Percentiles rank a stretch among this genome's conserved stretches.
Conservation (phyloP, 1,140 invertebrate genomes). For the Panagrolaimus sp. region DNA sequence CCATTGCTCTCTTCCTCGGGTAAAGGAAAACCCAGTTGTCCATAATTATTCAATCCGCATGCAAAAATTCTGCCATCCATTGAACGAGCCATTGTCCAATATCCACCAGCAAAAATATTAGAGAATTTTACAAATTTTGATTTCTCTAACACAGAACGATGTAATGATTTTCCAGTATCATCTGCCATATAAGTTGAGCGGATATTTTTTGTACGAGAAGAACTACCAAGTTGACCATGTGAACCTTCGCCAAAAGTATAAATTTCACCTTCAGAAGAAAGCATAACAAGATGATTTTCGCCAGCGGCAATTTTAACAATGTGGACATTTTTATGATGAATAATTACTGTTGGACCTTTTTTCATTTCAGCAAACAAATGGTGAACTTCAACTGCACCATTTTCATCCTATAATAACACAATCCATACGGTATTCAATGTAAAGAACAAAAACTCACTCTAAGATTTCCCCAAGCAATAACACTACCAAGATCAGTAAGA, state of each 20-base stretch:
- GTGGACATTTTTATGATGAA: slow-evolving; percentile 32
- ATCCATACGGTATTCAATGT: neutral
- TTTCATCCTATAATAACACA: slow-evolving; percentile 37
- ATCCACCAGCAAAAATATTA: slow-evolving; percentile 56
- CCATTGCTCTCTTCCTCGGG: slow-evolving; percentile 19
- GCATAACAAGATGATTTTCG: slow-evolving; percentile 57
- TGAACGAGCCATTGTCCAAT: slow-evolving; percentile 48
- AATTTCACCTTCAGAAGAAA: slow-evolving; percentile 45
- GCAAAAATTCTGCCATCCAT: slow-evolving; percentile 51
- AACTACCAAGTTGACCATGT: slow-evolving; percentile 52
- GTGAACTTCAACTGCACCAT: slow-evolving; percentile 51
- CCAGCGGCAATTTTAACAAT: slow-evolving; percentile 55
- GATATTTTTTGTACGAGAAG: slow-evolving; percentile 43
- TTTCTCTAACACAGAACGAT: slow-evolving; percentile 36
- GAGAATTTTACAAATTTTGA: slow-evolving; percentile 43
- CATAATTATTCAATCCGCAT: slow-evolving; percentile 56
- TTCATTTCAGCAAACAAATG: slow-evolving; percentile 47
- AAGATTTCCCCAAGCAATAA: slow-evolving; percentile 57
- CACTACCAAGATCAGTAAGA: slow-evolving; percentile 51
- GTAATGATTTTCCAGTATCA: slow-evolving; percentile 35
- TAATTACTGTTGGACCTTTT: slow-evolving; percentile 49
- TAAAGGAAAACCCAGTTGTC: slow-evolving; percentile 48
- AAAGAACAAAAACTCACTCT: slow-evolving; percentile 26
- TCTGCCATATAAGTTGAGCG: slow-evolving; percentile 41
- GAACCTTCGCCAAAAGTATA: slow-evolving; percentile 57